phyloP scores from a whole-genome alignment of 2,888 invertebrate species.

The Hyposoter dolosus region DNA sequence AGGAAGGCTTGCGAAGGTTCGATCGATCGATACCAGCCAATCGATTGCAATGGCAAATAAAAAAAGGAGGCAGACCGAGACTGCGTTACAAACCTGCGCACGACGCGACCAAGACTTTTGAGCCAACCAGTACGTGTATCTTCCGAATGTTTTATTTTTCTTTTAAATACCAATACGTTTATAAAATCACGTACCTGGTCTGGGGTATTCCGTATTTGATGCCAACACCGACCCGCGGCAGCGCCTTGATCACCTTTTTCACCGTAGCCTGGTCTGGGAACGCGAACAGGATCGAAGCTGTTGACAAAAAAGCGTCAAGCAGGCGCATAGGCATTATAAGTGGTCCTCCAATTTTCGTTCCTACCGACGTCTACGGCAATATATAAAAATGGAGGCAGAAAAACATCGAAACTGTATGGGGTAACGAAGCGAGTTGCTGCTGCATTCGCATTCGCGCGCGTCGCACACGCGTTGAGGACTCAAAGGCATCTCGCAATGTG shows the following conservation, averaged over 20 bases:
- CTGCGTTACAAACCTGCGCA: background rate
- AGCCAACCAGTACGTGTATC: background rate
- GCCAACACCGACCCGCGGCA: constrained; percentile 99
- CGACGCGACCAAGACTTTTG: background rate
- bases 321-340: constrained; percentile 56
- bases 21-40: background rate
- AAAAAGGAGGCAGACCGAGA: background rate
- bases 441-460: constrained; percentile 28
- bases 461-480: constrained; percentile 31
- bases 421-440: background rate
- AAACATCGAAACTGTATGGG: background rate
- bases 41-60: background rate
- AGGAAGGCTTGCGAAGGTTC: background rate
- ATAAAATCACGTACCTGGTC: constrained; percentile 89
- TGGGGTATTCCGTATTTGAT: constrained; percentile 99
- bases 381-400: background rate
- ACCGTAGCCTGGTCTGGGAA: constrained; percentile 98
- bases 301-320: constrained; percentile 83
- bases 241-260: constrained; percentile 98
- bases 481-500: constrained; percentile 12
- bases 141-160: constrained; percentile 4
- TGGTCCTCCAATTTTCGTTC: constrained; percentile 60
- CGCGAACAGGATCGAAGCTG: constrained; percentile 99
- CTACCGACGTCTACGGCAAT: constrained; percentile 31
- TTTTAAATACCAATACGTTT: constrained; percentile 22